phyloP scores from a whole-genome alignment of 2,797 vertebrate genomes.

The Smutsia gigantea region DNA sequence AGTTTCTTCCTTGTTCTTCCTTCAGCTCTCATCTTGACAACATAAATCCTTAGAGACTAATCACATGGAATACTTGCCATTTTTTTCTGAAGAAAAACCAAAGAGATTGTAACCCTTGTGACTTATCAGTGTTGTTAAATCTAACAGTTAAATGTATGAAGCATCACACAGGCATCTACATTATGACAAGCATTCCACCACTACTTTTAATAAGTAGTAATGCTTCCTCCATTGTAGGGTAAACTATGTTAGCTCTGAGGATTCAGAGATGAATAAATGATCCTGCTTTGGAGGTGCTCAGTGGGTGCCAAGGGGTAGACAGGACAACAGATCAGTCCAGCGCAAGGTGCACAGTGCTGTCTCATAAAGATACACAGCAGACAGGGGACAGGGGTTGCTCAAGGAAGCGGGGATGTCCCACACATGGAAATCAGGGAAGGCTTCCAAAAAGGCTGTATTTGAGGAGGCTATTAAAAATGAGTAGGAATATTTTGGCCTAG shows the following conservation, averaged over 20 bases:
- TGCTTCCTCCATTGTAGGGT: background rate
- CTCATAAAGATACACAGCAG: background rate
- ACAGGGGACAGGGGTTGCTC: rapidly evolving
- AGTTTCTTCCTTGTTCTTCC: background rate
- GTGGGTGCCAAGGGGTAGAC: background rate
- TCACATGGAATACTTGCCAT: background rate
- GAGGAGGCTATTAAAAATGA: background rate
- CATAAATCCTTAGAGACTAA: background rate
- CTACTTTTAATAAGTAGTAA: background rate
- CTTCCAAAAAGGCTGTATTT: background rate
- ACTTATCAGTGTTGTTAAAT: background rate
- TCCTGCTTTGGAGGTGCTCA: background rate
- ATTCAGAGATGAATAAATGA: background rate
- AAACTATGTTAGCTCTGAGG: background rate
- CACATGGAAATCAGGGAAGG: background rate
- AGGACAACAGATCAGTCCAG: background rate
- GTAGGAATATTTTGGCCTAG: background rate
- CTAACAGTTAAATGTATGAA: background rate
- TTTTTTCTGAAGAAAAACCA: background rate
- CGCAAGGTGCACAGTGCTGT: rapidly evolving
- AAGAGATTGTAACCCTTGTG: background rate
- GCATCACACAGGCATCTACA: rapidly evolving
- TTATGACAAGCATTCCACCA: background rate
- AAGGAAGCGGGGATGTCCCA: background rate
- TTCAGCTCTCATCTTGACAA: background rate